These are phyloP conservation scores for Synergus gifuensis DNA, from an alignment of 2,888 invertebrate genomes.

Conservation along the genomic window DNA sequence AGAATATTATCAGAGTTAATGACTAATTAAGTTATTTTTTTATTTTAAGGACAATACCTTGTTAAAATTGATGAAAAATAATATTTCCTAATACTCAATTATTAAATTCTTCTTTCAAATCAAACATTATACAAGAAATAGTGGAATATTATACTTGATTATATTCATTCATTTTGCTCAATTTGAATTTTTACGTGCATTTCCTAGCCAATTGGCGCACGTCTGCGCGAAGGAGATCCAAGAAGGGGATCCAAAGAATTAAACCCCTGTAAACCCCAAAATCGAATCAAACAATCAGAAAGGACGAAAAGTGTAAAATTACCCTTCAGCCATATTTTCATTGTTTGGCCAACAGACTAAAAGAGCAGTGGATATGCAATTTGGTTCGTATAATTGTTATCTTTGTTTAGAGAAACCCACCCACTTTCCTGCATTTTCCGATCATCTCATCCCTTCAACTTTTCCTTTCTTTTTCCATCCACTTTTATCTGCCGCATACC, in stretches of 20 bases:
- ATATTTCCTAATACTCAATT: background rate
- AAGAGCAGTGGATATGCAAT: background rate
- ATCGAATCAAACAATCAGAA: background rate
- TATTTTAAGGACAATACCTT: background rate
- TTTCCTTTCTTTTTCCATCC: background rate
- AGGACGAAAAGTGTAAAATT: background rate
- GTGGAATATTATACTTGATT: background rate
- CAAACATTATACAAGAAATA: background rate
- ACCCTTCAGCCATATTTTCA: background rate
- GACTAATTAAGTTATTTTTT: background rate
- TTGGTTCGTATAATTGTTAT: background rate
- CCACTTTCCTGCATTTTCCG: no score
- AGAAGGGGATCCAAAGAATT: background rate
- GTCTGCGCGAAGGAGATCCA: background rate
- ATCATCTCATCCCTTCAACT: background rate
- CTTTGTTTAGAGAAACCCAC: background rate
- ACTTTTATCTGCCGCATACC: background rate
- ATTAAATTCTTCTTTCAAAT: background rate
- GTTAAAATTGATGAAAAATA: background rate
- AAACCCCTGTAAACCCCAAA: background rate
- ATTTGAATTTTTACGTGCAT: background rate
- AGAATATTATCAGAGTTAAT: background rate
- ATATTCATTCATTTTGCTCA: background rate
- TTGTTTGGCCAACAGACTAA: background rate
- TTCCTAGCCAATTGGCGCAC: background rate